A percentile compares a stretch with the other conserved stretches of the same genome.
Conservation (phyloP, 92 coral and sea anemone genomes). For the Montipora capitata region DNA sequence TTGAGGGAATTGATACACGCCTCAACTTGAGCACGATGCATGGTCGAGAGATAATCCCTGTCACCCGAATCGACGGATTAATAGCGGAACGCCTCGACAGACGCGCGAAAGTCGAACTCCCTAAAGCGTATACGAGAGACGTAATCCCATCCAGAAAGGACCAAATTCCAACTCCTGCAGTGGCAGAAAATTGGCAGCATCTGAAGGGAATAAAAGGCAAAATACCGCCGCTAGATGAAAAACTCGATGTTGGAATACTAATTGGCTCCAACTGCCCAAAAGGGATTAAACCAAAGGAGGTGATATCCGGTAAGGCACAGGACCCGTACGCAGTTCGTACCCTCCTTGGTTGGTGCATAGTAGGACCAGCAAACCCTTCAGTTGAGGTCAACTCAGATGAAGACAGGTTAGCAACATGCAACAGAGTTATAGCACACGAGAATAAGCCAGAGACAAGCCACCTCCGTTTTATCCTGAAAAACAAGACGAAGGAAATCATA, state of each 20-base stretch:
- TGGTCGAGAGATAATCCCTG: background rate
- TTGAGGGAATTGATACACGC: conserved; percentile 35
- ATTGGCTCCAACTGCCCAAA: conserved; percentile 77
- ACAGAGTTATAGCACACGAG: conserved; percentile 8
- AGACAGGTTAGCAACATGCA: conserved; percentile 8
- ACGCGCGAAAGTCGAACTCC: conserved; percentile 30
- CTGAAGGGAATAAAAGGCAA: conserved; percentile 19
- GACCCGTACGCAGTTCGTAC: conserved; percentile 74
- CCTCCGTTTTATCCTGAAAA: background rate
- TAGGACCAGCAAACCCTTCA: conserved; percentile 45
- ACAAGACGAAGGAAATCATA: conserved; percentile 40
- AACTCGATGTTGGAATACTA: conserved; percentile 51
- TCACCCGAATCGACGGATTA: background rate
- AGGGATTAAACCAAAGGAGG: conserved; percentile 65
- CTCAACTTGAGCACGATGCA: conserved; percentile 58
- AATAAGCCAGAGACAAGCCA: background rate
- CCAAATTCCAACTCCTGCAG: conserved; percentile 5
- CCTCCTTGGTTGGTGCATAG: conserved; percentile 66
- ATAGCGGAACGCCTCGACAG: conserved; percentile 35
- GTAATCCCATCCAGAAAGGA: background rate
- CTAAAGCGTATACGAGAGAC: background rate
- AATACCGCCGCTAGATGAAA: conserved; percentile 25
- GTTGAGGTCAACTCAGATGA: background rate
- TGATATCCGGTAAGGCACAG: conserved; percentile 61
- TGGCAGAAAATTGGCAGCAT: background rate